phyloP scores from a whole-genome alignment of 2,888 invertebrate species.

The Cerastis leucographa region DNA sequence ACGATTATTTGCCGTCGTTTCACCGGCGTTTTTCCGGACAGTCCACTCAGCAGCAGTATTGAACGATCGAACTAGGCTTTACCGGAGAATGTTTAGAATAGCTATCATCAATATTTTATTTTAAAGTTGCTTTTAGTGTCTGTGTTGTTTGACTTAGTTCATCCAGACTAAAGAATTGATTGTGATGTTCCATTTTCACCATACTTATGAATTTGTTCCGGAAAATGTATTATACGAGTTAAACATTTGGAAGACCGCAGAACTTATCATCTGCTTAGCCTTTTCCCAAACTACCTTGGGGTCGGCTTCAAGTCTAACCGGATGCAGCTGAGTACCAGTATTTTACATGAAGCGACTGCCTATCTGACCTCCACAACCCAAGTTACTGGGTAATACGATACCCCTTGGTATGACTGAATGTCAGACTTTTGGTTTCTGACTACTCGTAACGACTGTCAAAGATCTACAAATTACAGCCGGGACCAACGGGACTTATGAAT shows the following conservation, averaged over 20 bases:
- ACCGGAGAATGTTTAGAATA: neutral
- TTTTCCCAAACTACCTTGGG: too few species aligned
- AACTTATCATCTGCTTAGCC: too few species aligned
- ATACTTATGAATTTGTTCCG: neutral
- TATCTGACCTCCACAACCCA: too few species aligned
- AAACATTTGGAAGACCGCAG: neutral
- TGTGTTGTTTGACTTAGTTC: neutral
- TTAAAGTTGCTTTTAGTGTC: neutral
- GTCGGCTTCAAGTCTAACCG: too few species aligned
- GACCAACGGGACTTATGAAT: too few species aligned
- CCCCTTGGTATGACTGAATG: too few species aligned
- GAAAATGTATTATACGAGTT: neutral
- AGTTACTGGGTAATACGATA: too few species aligned
- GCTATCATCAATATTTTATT: neutral
- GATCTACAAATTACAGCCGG: too few species aligned
- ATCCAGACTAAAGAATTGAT: neutral
- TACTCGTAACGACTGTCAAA: too few species aligned
- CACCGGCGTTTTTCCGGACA: conserved; percentile 10
- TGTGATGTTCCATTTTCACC: neutral
- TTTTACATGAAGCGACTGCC: too few species aligned
- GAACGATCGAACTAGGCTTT: conserved; percentile 1
- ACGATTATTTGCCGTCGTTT: conserved; percentile 26
- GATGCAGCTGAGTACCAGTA: too few species aligned
- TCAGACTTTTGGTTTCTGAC: too few species aligned
- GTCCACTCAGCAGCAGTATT: conserved; percentile 10